Percentiles rank a stretch among this genome's conserved stretches.
These are phyloP conservation scores for Macrobrachium nipponense DNA, from an alignment of 1,140 invertebrate genomes.

Conservation along the genomic window DNA sequence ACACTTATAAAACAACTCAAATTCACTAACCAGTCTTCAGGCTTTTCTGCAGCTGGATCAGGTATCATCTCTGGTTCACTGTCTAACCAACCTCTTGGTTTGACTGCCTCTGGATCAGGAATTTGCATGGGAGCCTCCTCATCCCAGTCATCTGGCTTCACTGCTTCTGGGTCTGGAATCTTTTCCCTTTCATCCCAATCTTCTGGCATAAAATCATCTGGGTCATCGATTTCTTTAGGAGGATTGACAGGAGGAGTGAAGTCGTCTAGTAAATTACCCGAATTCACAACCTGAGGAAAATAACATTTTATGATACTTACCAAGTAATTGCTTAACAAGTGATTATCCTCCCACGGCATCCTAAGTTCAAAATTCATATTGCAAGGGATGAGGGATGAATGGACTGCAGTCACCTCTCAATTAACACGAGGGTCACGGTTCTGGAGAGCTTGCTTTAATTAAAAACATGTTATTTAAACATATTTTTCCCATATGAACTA, in stretches of 20 bases:
- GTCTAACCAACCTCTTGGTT: conserved; percentile 95
- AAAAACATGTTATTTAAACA: too few species aligned
- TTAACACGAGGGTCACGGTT: too few species aligned
- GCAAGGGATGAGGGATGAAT: too few species aligned
- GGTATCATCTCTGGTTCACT: conserved; percentile 90
- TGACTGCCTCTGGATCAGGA: conserved; percentile 86
- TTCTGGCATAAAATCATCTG: conserved; percentile 87
- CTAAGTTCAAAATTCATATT: too few species aligned
- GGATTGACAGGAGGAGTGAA: conserved; percentile 95
- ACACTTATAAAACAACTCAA: background rate
- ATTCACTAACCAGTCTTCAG: conserved; percentile 85
- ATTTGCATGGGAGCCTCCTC: conserved; percentile 92
- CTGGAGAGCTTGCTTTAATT: too few species aligned
- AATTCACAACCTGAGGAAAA: conserved; percentile 75
- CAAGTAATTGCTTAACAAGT: too few species aligned
- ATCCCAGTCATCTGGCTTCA: conserved; percentile 95
- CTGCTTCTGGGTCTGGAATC: conserved; percentile 87
- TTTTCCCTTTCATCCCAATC: conserved; percentile 99
- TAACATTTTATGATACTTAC: too few species aligned
- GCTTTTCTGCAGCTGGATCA: conserved; percentile 88
- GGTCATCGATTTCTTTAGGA: conserved; percentile 94
- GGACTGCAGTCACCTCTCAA: too few species aligned
- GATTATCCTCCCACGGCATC: too few species aligned
- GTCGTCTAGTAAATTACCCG: conserved; percentile 89
- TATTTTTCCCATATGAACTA: too few species aligned